phyloP scores from a whole-genome alignment of 2,113 vertebrate genomes.

The Barbus barbus region DNA sequence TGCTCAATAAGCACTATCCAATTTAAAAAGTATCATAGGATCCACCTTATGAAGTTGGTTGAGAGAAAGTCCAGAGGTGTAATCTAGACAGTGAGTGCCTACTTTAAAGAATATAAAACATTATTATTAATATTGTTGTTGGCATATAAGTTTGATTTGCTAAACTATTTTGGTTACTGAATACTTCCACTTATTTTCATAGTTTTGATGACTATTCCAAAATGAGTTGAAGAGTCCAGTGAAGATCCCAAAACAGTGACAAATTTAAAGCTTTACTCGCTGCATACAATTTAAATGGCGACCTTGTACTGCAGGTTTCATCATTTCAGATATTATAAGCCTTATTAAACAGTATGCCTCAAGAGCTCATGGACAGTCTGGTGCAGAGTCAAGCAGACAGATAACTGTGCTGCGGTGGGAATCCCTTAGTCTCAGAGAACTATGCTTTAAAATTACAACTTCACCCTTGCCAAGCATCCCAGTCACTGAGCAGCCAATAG shows the following conservation, averaged over 20 bases:
- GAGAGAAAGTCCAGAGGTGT: background rate
- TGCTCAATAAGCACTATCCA: background rate
- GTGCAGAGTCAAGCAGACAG: background rate
- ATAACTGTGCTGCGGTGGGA: constrained; percentile 18
- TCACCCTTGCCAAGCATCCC: constrained; percentile 49
- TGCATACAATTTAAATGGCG: background rate
- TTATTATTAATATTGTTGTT: background rate
- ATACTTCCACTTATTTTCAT: background rate
- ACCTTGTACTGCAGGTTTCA: background rate
- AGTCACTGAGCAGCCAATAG: constrained; percentile 63
- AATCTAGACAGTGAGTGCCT: background rate
- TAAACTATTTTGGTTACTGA: background rate
- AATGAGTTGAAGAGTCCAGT: background rate
- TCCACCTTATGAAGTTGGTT: background rate
- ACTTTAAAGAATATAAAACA: background rate
- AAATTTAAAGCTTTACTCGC: background rate
- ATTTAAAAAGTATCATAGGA: background rate
- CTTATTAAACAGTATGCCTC: background rate
- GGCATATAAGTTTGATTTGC: background rate
- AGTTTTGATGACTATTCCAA: background rate
- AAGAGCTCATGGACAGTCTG: constrained; percentile 1
- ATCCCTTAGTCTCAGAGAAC: constrained; percentile 44
- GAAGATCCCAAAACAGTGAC: background rate
- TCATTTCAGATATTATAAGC: background rate
- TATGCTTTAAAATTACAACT: constrained; percentile 37